Evolutionary conservation across 2,797 vertebrate genomes (phyloP), one percentile per base, ranked within the genome.

Genomic region (Tympanoctomys barrerae): DNA sequence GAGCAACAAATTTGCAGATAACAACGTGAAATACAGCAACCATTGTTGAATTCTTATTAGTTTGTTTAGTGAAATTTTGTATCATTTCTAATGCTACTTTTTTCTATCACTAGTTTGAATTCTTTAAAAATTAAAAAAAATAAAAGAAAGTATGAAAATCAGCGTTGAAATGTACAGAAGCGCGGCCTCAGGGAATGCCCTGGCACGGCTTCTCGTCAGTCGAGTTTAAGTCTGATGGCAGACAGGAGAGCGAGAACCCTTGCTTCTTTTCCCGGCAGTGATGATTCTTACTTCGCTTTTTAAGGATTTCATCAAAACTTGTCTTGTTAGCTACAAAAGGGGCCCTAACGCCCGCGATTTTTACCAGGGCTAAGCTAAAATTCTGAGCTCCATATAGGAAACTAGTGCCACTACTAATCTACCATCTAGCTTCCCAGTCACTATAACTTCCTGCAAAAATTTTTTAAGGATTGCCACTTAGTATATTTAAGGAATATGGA

Each of bases 201-300:
- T 52, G 49, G 75, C 22, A 16, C 36, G 19, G 57, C 89, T 92
- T 86, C 75, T 97, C 46, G 61, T 61, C 26, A 71, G 24, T 13
- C 33, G 46, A 9, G n/a, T 78, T 14, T 84, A 59, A 73, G 75
- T 87, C 39, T 92, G 39, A 78, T 70, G 49, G 46, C 66, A 87
- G 87, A 89, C 71, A 33, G 31, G 26, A 94, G 12, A 89, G 18
- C 57, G 8, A 42, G 86, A 42, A 5, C 75, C 11, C 62, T 68
- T 94, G 26, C 62, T 94, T 91, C 39, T 93, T 91, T 94, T 61
- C 89, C 71, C 71, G 62, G 64, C 89, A 85, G 49, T 71, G 19
- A 57, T 87, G 14, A 9, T 88, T 86, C 68, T 97, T 93, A 59
- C 92, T 89, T 96, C 81, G 33, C 24, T 93, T 92, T 81, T 92